phyloP scores from a whole-genome alignment of 2,888 invertebrate species.

The Dynastes hyllus region DNA sequence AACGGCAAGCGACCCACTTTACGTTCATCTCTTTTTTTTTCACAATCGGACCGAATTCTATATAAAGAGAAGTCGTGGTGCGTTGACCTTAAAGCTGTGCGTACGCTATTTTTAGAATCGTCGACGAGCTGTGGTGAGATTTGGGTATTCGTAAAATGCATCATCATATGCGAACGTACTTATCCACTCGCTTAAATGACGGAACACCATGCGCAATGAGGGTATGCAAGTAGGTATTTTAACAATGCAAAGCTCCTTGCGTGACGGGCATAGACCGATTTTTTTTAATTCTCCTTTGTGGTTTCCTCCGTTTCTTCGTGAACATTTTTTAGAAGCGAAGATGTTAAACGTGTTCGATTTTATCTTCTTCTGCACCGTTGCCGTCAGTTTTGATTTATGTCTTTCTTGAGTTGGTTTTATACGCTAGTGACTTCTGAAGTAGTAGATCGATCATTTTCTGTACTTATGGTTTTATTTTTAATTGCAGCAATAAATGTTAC shows the following conservation, averaged over 20 bases:
- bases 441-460: too few species aligned
- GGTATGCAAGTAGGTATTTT: conserved; percentile 4
- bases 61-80: conserved; percentile 28
- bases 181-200: not conserved
- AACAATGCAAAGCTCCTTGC: conserved; percentile 7
- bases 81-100: conserved; percentile 46
- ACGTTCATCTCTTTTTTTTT: not conserved
- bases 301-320: not conserved
- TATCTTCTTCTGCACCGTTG: too few species aligned
- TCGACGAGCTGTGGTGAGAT: conserved; percentile 11
- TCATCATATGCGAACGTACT: not conserved
- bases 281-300: not conserved
- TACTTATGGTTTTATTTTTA: too few species aligned
- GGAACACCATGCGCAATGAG: not conserved
- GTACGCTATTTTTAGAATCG: conserved; percentile 44
- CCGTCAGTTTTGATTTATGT: too few species aligned
- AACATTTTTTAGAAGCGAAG: not conserved
- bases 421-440: too few species aligned
- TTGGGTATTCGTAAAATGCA: conserved; percentile 16
- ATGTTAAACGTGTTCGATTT: not conserved
- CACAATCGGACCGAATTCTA: conserved; percentile 40
- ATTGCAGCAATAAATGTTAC: too few species aligned
- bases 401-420: too few species aligned
- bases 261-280: not conserved
- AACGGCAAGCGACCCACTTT: conserved; percentile 21